Percentiles rank a stretch among this genome's conserved stretches.
These are phyloP conservation scores for Drosophila lacertosa DNA, from an alignment of 1,140 invertebrate genomes.

Conservation along the genomic window DNA sequence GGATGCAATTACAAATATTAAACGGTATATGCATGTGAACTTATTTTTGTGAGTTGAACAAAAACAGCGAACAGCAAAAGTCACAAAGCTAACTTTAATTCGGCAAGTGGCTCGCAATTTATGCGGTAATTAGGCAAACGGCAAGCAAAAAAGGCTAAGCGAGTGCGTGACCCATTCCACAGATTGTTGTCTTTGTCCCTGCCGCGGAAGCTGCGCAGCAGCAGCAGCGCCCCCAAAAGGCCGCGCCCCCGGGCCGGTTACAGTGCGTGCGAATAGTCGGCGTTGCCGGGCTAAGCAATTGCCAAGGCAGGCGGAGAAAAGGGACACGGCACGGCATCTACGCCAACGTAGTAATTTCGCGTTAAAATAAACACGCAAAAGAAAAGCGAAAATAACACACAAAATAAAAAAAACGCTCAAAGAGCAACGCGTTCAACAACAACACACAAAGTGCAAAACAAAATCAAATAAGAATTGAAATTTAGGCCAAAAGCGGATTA, in stretches of 20 bases:
- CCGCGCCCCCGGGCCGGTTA: too few species aligned
- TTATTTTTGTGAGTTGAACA: slow-evolving; percentile 4
- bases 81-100: slow-evolving; percentile 1
- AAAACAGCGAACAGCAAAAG: not conserved
- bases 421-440: slow-evolving; percentile 45
- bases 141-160: not conserved
- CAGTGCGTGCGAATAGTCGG: slow-evolving; percentile 42
- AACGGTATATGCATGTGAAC: not conserved
- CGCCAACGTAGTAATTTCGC: slow-evolving; percentile 39
- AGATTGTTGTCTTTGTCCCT: slow-evolving; percentile 5
- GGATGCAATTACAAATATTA: slow-evolving; percentile 6
- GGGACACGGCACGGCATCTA: not conserved
- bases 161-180: slow-evolving; percentile 11
- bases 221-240: not conserved
- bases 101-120: slow-evolving; percentile 21
- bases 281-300: slow-evolving; percentile 22
- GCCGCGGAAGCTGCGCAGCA: slow-evolving; percentile 17
- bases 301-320: not conserved
- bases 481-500: slow-evolving; percentile 78
- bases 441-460: slow-evolving; percentile 32
- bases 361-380: slow-evolving; percentile 49
- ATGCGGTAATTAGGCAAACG: slow-evolving; percentile 37
- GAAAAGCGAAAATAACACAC: slow-evolving; percentile 6
- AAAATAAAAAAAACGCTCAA: slow-evolving; percentile 20
- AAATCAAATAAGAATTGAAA: slow-evolving; percentile 72